Base-by-base conservation (phyloP, 2,113 vertebrate genomes). In the Colossoma macropomum region DNA sequence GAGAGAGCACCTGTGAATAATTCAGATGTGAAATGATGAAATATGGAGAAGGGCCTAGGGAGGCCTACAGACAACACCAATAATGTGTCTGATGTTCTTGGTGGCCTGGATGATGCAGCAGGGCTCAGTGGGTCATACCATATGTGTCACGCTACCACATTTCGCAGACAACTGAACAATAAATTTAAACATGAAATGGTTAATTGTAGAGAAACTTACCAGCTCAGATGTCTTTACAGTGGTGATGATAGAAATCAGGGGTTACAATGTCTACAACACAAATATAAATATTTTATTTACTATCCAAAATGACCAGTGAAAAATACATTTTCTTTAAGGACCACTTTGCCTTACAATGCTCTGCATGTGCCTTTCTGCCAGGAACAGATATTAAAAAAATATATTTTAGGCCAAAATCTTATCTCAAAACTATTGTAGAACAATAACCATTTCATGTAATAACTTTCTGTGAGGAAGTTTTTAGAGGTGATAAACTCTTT, bases 11-110 rank as follows among this genome's bases (percentile, higher is more conserved):
- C 73, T 76, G 75, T 82, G 63, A 82, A 82, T 82, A 82, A 82
- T 82, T 77, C 65, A 82, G 73, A 45, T 69, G 81, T 60, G n/a
- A 77, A 76, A 70, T 82, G 74, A 82, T 82, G 65, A 82, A 82
- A 82, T 77, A 70, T 82, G 34, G 74, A 76, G 81, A 76, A 77
- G 75, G 62, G 63, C 63, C 81, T 38, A 28, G 50, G 59, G 34
- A 73, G 34, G 52, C 80, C 52, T 52, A 69, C 8, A 60, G 48
- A 76, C 76, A 82, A 73, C 16, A 68, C 52, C 50, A 68, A 5
- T 60, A 59, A 38, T 17, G 52, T 69, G 81, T 34, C 48, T 59
- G 50, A 45, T 52, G 66, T 21, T 28, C 63, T 69, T 65, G 63
- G 63, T 69, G 81, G 32, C 34, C 73, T 54, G 28, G 30, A 28